Base-by-base conservation (phyloP, 2,113 vertebrate genomes). In the Nesogale talazaci region DNA sequence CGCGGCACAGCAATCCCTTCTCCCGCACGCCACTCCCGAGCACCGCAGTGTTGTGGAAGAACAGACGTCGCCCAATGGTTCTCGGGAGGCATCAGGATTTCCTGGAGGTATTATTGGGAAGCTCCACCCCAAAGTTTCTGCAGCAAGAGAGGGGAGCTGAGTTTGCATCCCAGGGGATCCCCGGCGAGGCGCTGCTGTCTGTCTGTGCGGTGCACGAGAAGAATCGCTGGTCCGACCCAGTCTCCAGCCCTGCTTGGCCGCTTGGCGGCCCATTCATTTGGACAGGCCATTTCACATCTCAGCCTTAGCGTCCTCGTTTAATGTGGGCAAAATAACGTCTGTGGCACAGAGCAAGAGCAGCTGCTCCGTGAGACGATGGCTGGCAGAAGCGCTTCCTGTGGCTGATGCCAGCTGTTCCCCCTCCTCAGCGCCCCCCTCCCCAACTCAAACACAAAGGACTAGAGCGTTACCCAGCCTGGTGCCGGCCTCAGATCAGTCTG, bases 11-110 rank as follows among this genome's bases (percentile, higher is more conserved):
- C 17, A 22, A 29, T 27, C 29, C 36, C 6, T 0, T 22, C 22
- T 0, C 17, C 4, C 14, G 11, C 2, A 0, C 3, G 20, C 29
- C 29, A 10, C 15, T 29, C 38, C 57, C 36, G 6, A 4, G 74
- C 20, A 31, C 84, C 69, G 36, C 0, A 3, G 34, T 15, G 34
- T 10, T 23, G 11, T 34, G 38, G 52, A 65, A 74, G 57, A 61
- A 27, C 70, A 23, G 7, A 19, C 3, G n/a, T 59, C 40, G 76
- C 56, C 38, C 10, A 2, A 8, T 20, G 78, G 46, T 19, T 22
- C 20, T 70, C 59, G 81, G 70, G 31, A 25, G 65, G 42, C 31
- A 34, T 52, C 61, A 10, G 70, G 40, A 42, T 52, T 3, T 80
- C 27, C 40, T 42, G 8, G 75, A 34, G 14, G 27, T n/a, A 11